Evolutionary conservation across 2,113 vertebrate genomes (phyloP), one percentile per base, ranked within the genome.

Genomic region (Entosphenus tridentatus): DNA sequence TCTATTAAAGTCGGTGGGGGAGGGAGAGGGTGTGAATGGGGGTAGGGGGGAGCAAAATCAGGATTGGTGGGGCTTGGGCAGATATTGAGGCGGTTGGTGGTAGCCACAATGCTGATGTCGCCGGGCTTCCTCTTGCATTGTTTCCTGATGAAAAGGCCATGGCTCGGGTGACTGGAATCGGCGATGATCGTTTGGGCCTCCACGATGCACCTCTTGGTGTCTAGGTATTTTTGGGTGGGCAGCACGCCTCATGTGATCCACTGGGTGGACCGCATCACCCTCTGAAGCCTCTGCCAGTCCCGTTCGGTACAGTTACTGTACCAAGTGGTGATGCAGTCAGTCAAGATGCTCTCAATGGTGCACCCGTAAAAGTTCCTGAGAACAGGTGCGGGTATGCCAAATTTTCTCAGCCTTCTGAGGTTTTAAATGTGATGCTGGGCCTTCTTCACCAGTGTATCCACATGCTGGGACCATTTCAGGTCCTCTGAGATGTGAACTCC

Each of bases 401-500:
- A 62, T 62, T 16, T 13, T 62, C 16, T 62, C 58, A 62, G 58
- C 16, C 58, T 62, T 16, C 58, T 62, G 58, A 62, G 58, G 12
- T 13, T 13, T 13, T 14, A 62, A 16, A 62, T 3, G 58, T 3
- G 69, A 12, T 70, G 4, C 18, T 57, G 56, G 21, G 57, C 69
- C 17, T 57, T 70, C 55, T 70, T 70, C 39, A 70, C 14, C 57
- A 70, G 21, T 21, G 57, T 57, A 18, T 70, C 69, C 10, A 16
- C 57, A 3, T 70, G 56, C 18, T 9, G 14, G 18, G 11, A 57
- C 55, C 39, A 70, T 8, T 55, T 57, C 21, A 70, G 55, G 69
- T 68, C 10, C 14, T 68, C 18, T 14, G 68, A 68, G 68, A 68
- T 68, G 54, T 68, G 68, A n/a, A 68, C 54, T n/a, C 68, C 68